A percentile compares a stretch with the other conserved stretches of the same genome.
phyloP scores from a whole-genome alignment of 1,140 invertebrate species.

The Laupala kohalensis region DNA sequence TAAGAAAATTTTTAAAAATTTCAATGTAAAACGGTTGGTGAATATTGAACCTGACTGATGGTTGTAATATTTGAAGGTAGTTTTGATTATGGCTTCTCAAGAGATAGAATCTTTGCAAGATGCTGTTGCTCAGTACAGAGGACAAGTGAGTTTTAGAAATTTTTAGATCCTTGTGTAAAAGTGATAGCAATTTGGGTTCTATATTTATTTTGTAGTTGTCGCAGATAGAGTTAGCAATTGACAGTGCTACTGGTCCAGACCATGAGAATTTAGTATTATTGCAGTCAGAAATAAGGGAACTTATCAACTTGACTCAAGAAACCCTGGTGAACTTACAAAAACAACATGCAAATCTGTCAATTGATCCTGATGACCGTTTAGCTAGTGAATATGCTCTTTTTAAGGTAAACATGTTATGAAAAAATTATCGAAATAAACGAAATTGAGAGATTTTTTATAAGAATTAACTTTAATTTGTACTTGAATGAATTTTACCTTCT shows the following conservation, averaged over 20 bases:
- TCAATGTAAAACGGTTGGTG: not conserved
- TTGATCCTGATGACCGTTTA: slow-evolving; percentile 26
- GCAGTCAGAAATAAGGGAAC: slow-evolving; percentile 45
- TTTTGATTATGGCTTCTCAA: not conserved
- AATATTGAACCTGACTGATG: not conserved
- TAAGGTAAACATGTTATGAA: slow-evolving; percentile 35
- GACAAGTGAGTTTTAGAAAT: not conserved
- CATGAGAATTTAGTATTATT: slow-evolving; percentile 41
- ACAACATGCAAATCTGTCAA: slow-evolving; percentile 12
- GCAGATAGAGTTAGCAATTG: slow-evolving; percentile 43
- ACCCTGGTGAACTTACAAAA: slow-evolving; percentile 30
- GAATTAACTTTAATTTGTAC: not conserved
- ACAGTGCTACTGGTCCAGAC: slow-evolving; percentile 33
- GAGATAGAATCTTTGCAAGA: not conserved
- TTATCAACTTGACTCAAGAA: slow-evolving; percentile 47
- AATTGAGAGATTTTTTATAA: no score
- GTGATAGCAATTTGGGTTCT: not conserved
- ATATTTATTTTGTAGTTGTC: slow-evolving; percentile 32
- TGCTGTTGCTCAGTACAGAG: not conserved
- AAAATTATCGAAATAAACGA: no score
- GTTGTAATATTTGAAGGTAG: not conserved
- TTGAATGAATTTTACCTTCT: not conserved
- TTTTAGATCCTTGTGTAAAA: not conserved
- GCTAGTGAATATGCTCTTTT: slow-evolving; percentile 57
- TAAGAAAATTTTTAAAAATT: not conserved